Conservation (phyloP, 2,113 vertebrate genomes). For the Toxotes chatareus region DNA sequence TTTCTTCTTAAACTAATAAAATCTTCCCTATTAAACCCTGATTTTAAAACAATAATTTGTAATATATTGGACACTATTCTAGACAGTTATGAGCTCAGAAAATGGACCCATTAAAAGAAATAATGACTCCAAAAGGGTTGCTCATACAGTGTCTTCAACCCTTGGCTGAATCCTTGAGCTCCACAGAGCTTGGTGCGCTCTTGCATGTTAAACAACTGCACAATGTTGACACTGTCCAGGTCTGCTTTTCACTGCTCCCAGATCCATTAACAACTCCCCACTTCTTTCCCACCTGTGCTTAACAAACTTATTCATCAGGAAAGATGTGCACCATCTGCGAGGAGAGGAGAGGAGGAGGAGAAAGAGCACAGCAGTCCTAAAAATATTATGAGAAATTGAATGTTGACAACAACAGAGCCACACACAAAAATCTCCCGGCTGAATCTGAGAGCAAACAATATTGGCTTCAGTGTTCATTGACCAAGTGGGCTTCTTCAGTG, state of each 20-base stretch:
- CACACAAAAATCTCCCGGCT: slow-evolving; percentile 37
- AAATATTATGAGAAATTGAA: slow-evolving; percentile 35
- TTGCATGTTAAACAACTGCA: slow-evolving; percentile 25
- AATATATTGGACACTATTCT: neutral
- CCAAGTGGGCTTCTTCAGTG: slow-evolving; percentile 16
- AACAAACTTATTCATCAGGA: neutral
- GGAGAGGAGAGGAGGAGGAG: neutral
- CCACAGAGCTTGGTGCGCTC: neutral
- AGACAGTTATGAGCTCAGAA: neutral
- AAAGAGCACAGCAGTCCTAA: neutral
- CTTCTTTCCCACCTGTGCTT: slow-evolving; percentile 15
- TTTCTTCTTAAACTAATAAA: neutral
- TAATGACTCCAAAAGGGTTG: neutral
- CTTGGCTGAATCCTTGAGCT: slow-evolving; percentile 3
- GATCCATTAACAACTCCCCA: slow-evolving; percentile 4
- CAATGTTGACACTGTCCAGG: slow-evolving; percentile 19
- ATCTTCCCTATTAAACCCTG: neutral
- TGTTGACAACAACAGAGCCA: slow-evolving; percentile 38
- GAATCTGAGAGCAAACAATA: slow-evolving; percentile 39
- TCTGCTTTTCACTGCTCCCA: neutral
- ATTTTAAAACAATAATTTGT: neutral
- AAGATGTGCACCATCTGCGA: slow-evolving; percentile 26
- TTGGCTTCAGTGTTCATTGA: slow-evolving; percentile 49
- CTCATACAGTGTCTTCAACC: neutral
- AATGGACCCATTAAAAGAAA: neutral